These are phyloP conservation scores for Saguinus imperator DNA, from an alignment of 2,113 vertebrate genomes.

Conservation along the genomic window DNA sequence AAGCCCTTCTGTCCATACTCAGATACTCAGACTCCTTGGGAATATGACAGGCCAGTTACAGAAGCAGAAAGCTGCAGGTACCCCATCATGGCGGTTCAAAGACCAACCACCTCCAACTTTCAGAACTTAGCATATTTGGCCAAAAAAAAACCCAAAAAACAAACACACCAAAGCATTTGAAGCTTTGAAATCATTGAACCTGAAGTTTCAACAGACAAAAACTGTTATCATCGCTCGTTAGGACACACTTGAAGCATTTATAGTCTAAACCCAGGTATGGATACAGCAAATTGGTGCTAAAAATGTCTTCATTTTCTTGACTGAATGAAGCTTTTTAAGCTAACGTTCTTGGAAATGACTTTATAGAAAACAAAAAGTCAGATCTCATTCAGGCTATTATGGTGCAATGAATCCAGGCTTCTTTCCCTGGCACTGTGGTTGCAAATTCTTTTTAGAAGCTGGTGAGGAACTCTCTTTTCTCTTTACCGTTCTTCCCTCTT, in stretches of 20 bases:
- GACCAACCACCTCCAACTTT: neutral
- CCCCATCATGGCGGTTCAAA: neutral
- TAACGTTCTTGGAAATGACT: conserved; percentile 23
- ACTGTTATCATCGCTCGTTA: neutral
- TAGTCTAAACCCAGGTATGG: neutral
- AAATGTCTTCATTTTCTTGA: conserved; percentile 48
- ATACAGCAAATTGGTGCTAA: neutral
- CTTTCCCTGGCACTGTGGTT: neutral
- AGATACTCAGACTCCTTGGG: neutral
- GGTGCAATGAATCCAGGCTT: neutral
- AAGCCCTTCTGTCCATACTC: neutral
- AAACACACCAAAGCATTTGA: neutral
- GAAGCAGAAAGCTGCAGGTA: neutral
- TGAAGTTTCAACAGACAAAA: neutral
- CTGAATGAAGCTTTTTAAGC: conserved; percentile 44
- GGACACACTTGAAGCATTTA: neutral
- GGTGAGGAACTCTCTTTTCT: neutral
- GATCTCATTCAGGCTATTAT: neutral
- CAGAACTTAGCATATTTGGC: neutral
- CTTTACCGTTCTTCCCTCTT: neutral
- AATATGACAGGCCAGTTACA: neutral
- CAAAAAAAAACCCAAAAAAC: too few relatives aligned
- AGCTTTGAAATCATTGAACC: neutral
- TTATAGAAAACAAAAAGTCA: neutral
- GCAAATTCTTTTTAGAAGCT: neutral